Evolutionary conservation across 2,797 vertebrate species (phyloP).

Genomic region (Coregonus suidteri): DNA sequence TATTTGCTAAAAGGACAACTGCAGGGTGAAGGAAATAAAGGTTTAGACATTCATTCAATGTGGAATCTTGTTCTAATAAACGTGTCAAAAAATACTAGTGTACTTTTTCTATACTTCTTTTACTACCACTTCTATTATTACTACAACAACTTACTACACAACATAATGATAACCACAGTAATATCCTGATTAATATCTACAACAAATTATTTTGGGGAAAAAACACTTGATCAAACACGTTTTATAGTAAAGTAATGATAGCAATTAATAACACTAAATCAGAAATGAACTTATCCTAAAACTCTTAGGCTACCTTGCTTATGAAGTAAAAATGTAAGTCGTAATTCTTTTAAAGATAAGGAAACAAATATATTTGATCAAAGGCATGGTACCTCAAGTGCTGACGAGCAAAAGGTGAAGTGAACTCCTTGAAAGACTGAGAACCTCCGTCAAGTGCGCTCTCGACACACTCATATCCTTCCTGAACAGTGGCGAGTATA

Average conservation of each 20-base stretch:
- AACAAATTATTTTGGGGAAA: not conserved
- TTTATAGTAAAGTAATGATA: not conserved
- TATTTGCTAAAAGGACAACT: not conserved
- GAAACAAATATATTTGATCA: not conserved
- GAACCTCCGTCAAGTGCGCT: not conserved
- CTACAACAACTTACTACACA: too few species aligned
- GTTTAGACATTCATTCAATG: not conserved
- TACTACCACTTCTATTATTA: too few species aligned
- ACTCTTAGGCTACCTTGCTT: not conserved
- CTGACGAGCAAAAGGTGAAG: not conserved
- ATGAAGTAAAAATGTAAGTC: not conserved
- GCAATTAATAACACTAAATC: not conserved
- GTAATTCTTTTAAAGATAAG: not conserved
- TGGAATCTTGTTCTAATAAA: too few species aligned
- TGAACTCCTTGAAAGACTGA: not conserved
- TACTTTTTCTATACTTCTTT: too few species aligned
- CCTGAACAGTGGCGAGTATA: not conserved
- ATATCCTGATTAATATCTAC: not conserved
- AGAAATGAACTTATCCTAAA: not conserved
- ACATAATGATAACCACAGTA: not conserved
- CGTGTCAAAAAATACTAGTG: too few species aligned
- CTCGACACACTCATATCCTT: not conserved
- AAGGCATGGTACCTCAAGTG: not conserved
- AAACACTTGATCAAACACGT: not conserved
- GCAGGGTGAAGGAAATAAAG: not conserved